Percentiles rank a stretch among this genome's conserved stretches.
phyloP scores from a whole-genome alignment of 1,140 invertebrate species.

The Ooceraea biroi region DNA sequence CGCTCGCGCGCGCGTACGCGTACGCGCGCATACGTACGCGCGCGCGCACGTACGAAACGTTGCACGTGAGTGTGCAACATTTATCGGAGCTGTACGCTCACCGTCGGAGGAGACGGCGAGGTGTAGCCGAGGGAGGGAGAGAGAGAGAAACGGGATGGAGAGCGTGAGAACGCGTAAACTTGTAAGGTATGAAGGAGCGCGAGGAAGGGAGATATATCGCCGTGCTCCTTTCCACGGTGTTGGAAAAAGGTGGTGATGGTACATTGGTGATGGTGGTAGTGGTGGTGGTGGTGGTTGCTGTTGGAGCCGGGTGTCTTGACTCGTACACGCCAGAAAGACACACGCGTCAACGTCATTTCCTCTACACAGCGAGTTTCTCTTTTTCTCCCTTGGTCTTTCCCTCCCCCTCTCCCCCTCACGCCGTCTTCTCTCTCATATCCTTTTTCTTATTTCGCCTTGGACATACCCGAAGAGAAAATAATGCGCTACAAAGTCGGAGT shows the following conservation, averaged over 20 bases:
- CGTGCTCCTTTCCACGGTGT: slow-evolving; percentile 61
- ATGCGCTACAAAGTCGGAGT: slow-evolving; percentile 38
- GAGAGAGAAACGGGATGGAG: slow-evolving; percentile 73
- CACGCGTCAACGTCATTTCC: slow-evolving; percentile 80
- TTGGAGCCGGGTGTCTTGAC: slow-evolving; percentile 15
- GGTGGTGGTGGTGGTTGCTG: background rate
- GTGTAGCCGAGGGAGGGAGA: slow-evolving; percentile 34
- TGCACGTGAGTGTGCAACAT: slow-evolving; percentile 60
- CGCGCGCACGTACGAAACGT: slow-evolving; percentile 59
- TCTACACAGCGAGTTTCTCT: slow-evolving; percentile 42
- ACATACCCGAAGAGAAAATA: slow-evolving; percentile 50
- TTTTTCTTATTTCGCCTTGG: slow-evolving; percentile 44
- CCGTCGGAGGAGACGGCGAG: slow-evolving; percentile 44
- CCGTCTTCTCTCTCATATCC: slow-evolving; percentile 19
- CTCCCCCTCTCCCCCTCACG: background rate
- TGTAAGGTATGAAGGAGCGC: slow-evolving; percentile 72
- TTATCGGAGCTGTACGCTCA: slow-evolving; percentile 56
- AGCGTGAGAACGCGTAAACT: slow-evolving; percentile 83
- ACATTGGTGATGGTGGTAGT: slow-evolving; percentile 4
- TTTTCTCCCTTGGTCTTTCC: slow-evolving; percentile 19
- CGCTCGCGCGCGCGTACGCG: slow-evolving; percentile 62
- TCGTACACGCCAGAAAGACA: slow-evolving; percentile 62
- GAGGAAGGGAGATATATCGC: slow-evolving; percentile 55
- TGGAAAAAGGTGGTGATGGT: slow-evolving; percentile 61
- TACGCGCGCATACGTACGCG: slow-evolving; percentile 53